These are phyloP conservation scores for Syngnathus typhle DNA, from an alignment of 2,113 vertebrate genomes.

Conservation along the genomic window DNA sequence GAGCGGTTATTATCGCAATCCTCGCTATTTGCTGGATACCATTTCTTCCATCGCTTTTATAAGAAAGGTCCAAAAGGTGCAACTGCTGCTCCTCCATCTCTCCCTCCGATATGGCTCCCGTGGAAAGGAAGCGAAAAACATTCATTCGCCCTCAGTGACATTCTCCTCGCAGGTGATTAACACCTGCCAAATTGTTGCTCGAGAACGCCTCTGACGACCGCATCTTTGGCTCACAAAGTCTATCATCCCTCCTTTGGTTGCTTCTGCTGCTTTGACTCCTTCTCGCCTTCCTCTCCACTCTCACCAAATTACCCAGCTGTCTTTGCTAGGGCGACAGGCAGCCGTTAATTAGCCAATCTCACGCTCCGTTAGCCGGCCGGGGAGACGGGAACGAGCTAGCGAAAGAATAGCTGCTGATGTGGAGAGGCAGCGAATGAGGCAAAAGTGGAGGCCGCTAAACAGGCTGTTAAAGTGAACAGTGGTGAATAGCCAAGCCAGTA, in stretches of 20 bases:
- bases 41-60: not conserved
- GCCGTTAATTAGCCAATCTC: slow-evolving; percentile 70
- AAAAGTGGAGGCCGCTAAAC: slow-evolving; percentile 30
- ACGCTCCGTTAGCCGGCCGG: slow-evolving; percentile 63
- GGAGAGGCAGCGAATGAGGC: slow-evolving; percentile 26
- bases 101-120: not conserved
- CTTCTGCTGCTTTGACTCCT: not conserved
- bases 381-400: slow-evolving; percentile 53
- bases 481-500: slow-evolving; percentile 48
- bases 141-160: not conserved
- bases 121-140: not conserved
- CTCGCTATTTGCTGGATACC: not conserved
- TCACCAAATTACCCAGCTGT: slow-evolving; percentile 66
- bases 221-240: slow-evolving; percentile 21
- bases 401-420: slow-evolving; percentile 45
- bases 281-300: slow-evolving; percentile 24
- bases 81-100: not conserved
- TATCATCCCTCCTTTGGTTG: not conserved
- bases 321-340: slow-evolving; percentile 62
- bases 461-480: slow-evolving; percentile 48
- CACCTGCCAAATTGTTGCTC: slow-evolving; percentile 14
- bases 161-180: slow-evolving; percentile 9
- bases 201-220: slow-evolving; percentile 12
- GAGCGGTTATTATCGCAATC: not conserved
- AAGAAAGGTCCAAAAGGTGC: not conserved